phyloP scores from a whole-genome alignment of 2,797 vertebrate genomes.

The Miichthys miiuy region DNA sequence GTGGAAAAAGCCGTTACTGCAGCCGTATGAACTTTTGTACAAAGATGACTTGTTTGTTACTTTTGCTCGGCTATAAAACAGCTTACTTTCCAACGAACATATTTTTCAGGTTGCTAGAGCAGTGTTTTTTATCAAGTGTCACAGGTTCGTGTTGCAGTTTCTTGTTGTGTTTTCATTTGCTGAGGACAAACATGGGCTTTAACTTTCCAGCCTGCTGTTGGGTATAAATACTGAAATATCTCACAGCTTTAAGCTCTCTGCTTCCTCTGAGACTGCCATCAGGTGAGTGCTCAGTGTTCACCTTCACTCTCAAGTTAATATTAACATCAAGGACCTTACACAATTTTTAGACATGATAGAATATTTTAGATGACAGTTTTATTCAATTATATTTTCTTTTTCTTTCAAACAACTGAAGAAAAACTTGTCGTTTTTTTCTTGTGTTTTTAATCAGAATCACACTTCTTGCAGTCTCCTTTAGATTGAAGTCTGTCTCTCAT shows the following conservation, averaged over 20 bases:
- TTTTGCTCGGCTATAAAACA: background rate
- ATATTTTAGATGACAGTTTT: background rate
- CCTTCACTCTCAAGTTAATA: background rate
- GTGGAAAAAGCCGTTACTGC: constrained; percentile 6
- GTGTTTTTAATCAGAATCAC: constrained; percentile 4
- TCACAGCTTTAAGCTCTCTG: background rate
- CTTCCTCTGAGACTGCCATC: constrained; percentile 12
- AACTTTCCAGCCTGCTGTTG: constrained; percentile 14
- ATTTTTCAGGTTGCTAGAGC: constrained; percentile 15
- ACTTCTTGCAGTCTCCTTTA: constrained; percentile 5
- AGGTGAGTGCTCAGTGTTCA: constrained; percentile 45
- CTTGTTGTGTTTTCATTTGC: constrained; percentile 56
- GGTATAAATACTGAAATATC: constrained; percentile 63
- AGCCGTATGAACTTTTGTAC: background rate
- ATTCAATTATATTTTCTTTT: background rate
- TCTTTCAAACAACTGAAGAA: background rate
- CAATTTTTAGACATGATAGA: background rate
- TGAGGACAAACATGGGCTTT: constrained; percentile 21
- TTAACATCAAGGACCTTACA: background rate
- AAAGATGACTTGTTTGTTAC: background rate
- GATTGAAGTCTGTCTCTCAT: background rate
- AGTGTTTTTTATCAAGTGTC: constrained; percentile 20
- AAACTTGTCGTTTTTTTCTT: background rate
- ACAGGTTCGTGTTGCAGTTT: background rate
- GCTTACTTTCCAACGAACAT: constrained; percentile 35